Base-by-base conservation (phyloP, 2,113 vertebrate genomes). In the Symphodus melops region DNA sequence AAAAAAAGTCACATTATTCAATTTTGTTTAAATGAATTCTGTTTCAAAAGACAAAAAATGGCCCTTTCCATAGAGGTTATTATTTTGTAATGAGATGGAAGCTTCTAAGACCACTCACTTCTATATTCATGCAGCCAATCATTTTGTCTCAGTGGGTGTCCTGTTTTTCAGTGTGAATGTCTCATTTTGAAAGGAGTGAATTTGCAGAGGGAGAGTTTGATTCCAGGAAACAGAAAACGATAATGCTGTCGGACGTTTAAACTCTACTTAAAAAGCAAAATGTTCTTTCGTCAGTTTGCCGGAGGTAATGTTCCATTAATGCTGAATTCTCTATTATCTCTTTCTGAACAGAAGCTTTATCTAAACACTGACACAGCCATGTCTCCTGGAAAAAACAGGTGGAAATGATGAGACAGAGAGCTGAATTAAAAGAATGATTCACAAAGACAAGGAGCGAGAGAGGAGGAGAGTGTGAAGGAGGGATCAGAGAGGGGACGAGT, bases 251-350 rank as follows among this genome's bases (percentile, higher is more conserved):
- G 20, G 9, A 37, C 52, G 72, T 84, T 83, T 75, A 67, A 79
- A 72, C 57, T 78, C 16, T 39, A 37, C 54, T 66, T 61, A 67
- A 71, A 71, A 82, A 75, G 70, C 20, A 41, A 74, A 83, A 57
- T 61, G 68, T 51, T 65, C 64, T 69, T 61, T 66, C 37, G 65
- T 48, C 68, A 36, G 58, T 72, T 46, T 69, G 36, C 72, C 64
- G 0, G 20, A 73, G 60, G 79, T 23, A 12, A 36, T 1, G 51
- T 39, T 71, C 33, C 51, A 82, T 86, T 67, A 77, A 55, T 79
- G 58, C 12, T 1, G 79, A 72, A 59, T 39, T 75, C 70, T 5
- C 46, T 7, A 49, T 83, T 80, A 81, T 68, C 76, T 68, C 49
- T 52, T 55, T 61, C 33, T 65, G 55, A 73, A 66, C 72, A 23